These are phyloP conservation scores for Scaptodrosophila latifasciaeformis DNA, from an alignment of 2,888 invertebrate species.

Conservation along the genomic window DNA sequence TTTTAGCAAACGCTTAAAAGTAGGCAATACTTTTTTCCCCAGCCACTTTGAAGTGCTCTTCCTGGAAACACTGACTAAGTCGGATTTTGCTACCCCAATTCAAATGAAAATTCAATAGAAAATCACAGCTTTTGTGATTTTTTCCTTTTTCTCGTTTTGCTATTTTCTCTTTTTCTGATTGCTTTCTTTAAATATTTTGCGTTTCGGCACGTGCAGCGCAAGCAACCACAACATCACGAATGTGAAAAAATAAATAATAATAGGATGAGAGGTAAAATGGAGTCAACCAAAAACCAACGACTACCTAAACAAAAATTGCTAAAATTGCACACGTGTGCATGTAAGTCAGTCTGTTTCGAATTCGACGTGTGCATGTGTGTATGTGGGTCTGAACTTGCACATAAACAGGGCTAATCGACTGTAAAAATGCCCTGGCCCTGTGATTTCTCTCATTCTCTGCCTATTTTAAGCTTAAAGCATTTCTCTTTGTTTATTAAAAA, in stretches of 20 bases:
- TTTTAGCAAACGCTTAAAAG: constrained; percentile 48
- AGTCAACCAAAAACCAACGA: constrained; percentile 8
- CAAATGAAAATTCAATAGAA: constrained; percentile 53
- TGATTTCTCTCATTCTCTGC: neutral
- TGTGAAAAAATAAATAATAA: too few species aligned
- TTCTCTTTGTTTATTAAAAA: too few species aligned
- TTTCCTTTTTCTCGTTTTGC: constrained; percentile 21
- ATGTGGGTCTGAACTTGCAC: constrained; percentile 30
- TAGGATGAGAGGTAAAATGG: too few species aligned
- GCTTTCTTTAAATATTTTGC: constrained; percentile 19
- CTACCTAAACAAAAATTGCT: constrained; percentile 33
- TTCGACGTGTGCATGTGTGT: constrained; percentile 25
- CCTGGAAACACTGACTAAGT: too few species aligned
- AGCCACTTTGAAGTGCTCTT: too few species aligned
- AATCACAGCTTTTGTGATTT: constrained; percentile 53
- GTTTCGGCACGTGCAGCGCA: constrained; percentile 35
- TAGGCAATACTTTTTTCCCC: constrained; percentile 55
- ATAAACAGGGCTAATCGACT: constrained; percentile 60
- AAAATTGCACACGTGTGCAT: constrained; percentile 18
- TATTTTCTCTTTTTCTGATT: constrained; percentile 5
- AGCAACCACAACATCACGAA: constrained; percentile 11
- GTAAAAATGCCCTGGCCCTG: constrained; percentile 53
- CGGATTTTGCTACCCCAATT: constrained; percentile 14
- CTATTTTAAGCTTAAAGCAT: too few species aligned
- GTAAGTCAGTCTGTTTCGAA: constrained; percentile 4